Conservation (phyloP, 2,797 vertebrate species). For the Lepus oiostolus region DNA sequence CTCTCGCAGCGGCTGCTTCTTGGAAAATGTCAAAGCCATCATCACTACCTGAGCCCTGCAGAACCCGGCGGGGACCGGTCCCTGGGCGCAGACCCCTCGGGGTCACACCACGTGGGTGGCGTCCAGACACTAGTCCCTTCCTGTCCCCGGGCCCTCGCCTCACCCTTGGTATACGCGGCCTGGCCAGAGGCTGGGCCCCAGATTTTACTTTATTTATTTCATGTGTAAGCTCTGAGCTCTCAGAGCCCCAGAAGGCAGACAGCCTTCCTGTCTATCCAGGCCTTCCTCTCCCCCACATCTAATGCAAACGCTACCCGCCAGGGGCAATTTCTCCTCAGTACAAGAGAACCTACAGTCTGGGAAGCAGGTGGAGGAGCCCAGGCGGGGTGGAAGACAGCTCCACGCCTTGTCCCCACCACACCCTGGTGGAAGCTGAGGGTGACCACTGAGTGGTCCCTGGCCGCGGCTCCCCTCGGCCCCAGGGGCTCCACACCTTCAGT, state of each 20-base stretch:
- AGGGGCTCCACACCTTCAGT: background rate
- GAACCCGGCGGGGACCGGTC: background rate
- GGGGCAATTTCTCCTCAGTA: constrained; percentile 9
- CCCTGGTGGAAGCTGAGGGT: background rate
- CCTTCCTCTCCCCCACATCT: background rate
- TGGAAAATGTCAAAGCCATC: constrained; percentile 32
- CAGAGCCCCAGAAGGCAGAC: background rate
- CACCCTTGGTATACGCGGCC: background rate
- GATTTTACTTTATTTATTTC: background rate
- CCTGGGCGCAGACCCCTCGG: background rate
- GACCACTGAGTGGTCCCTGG: background rate
- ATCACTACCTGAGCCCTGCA: background rate
- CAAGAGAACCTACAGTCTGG: background rate
- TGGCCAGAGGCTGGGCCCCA: background rate
- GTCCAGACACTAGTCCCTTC: background rate
- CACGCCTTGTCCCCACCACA: background rate
- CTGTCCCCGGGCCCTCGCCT: background rate
- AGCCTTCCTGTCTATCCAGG: background rate
- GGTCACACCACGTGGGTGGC: no score
- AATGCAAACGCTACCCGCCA: background rate
- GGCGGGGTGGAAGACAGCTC: background rate
- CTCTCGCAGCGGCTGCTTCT: background rate
- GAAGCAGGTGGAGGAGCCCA: background rate
- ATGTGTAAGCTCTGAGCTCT: constrained; percentile 25
- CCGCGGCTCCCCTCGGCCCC: no score